Percentiles rank a stretch among this genome's conserved stretches.
phyloP scores from a whole-genome alignment of 2,888 invertebrate species.

The Pegoplata infirma region DNA sequence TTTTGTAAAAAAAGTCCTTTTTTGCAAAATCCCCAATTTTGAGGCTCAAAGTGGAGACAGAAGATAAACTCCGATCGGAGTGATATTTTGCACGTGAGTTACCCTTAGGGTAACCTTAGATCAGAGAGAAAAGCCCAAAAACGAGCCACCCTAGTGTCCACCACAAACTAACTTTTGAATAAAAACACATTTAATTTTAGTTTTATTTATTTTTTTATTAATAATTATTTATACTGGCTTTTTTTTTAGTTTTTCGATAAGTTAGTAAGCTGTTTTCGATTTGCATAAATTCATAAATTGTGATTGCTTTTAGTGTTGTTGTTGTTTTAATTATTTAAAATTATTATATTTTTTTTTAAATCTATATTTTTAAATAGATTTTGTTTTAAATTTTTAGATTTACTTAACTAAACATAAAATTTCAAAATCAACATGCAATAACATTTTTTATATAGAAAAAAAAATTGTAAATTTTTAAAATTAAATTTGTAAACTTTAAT shows the following conservation, averaged over 20 bases:
- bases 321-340: constrained; percentile 8
- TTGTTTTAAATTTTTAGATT: too few species aligned
- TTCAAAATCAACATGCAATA: constrained; percentile 55
- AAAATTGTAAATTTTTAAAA: constrained; percentile 2
- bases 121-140: too few species aligned
- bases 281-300: constrained; percentile 60
- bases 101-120: too few species aligned
- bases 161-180: too few species aligned
- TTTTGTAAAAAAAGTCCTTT: too few species aligned
- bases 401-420: constrained; percentile 56
- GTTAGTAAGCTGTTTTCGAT: constrained; percentile 52
- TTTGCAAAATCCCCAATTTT: too few species aligned
- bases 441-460: constrained; percentile 52
- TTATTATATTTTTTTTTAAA: constrained; percentile 3
- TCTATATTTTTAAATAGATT: too few species aligned
- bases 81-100: too few species aligned
- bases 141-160: too few species aligned
- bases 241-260: constrained; percentile 50
- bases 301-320: constrained; percentile 59
- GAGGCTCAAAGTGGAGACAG: too few species aligned
- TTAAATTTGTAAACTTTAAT: neutral
- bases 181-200: neutral
- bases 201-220: constrained; percentile 44
- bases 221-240: constrained; percentile 57
- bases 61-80: too few species aligned